Evolutionary conservation across 2,113 vertebrate species (phyloP), one percentile per base, ranked within the genome.

Genomic region (Mesitornis unicolor): DNA sequence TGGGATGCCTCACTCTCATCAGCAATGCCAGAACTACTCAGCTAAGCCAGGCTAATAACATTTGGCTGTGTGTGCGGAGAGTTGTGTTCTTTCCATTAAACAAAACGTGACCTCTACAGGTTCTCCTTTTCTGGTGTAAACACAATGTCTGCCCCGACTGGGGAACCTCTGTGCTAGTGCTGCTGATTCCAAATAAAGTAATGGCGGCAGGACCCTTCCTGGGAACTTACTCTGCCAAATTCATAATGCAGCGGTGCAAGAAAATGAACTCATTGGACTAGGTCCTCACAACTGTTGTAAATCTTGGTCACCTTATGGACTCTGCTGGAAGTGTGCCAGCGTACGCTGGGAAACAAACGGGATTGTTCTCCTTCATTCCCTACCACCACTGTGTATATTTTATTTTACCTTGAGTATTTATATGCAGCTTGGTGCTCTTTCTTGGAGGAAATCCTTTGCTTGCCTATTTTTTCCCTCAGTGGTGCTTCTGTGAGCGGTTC

Each of bases 61-160:
- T 91, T 71, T 67, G 36, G 38, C 67, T 85, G 0, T 69, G n/a
- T 60, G 64, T 40, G 29, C 9, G 19, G 31, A 57, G 78, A 47
- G 38, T 83, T 94, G 84, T 95, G 56, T 92, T 89, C 89, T 92
- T 94, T 96, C 78, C 84, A 35, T 93, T 83, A 94, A 92, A 86
- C 68, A 96, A 91, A 94, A 69, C 0, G 6, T 93, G 94, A 84
- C 73, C 47, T 71, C 70, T 75, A 45, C 75, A 80, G 82, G 47
- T 93, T 95, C 87, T 96, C 84, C 83, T 96, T 94, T 93, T 97
- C 85, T 95, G 89, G 78, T 83, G 90, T 96, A 96, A 94, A 92
- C 70, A 85, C 0, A 0, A 71, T 50, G 85, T 89, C 93, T 87
- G 15, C 68, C 60, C 42, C 3, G 4, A 56, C 24, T 1, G 17